Conservation (phyloP, 1,140 invertebrate species). For the Drosophila neocordata region DNA sequence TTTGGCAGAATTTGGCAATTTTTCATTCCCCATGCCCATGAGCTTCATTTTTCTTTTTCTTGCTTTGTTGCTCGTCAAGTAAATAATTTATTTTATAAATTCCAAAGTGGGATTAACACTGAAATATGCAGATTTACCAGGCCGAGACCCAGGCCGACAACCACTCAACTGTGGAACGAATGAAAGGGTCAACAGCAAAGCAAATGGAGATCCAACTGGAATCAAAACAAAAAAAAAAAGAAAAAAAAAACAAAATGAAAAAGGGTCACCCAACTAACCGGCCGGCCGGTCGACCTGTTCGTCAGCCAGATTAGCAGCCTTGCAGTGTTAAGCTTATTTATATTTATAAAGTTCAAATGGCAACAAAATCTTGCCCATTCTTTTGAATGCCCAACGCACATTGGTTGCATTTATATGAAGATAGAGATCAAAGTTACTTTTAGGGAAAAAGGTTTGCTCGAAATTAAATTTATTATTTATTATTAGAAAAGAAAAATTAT, state of each 20-base stretch:
- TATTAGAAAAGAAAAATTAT: too few species aligned
- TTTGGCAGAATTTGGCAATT: slow-evolving; percentile 17
- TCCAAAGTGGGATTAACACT: slow-evolving; percentile 78
- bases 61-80: slow-evolving; percentile 45
- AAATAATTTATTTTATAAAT: slow-evolving; percentile 81
- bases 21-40: slow-evolving; percentile 43
- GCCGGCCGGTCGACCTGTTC: slow-evolving; percentile 39
- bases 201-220: slow-evolving; percentile 3
- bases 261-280: slow-evolving; percentile 33
- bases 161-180: slow-evolving; percentile 6
- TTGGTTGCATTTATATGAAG: too few species aligned
- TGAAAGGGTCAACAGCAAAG: slow-evolving; percentile 52
- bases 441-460: too few species aligned
- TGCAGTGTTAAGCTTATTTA: slow-evolving; percentile 69
- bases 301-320: slow-evolving; percentile 65
- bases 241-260: slow-evolving; percentile 50
- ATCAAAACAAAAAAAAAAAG: slow-evolving; percentile 31
- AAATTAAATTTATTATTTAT: too few species aligned
- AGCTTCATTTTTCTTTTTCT: slow-evolving; percentile 51
- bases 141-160: slow-evolving; percentile 17
- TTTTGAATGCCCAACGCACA: not conserved
- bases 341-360: slow-evolving; percentile 75
- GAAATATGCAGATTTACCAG: slow-evolving; percentile 72
- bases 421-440: too few species aligned
- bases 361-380: slow-evolving; percentile 25